Percentiles rank a stretch among this genome's conserved stretches.
phyloP scores from a whole-genome alignment of 2,888 invertebrate genomes.

The Drepanosiphum platanoidis region DNA sequence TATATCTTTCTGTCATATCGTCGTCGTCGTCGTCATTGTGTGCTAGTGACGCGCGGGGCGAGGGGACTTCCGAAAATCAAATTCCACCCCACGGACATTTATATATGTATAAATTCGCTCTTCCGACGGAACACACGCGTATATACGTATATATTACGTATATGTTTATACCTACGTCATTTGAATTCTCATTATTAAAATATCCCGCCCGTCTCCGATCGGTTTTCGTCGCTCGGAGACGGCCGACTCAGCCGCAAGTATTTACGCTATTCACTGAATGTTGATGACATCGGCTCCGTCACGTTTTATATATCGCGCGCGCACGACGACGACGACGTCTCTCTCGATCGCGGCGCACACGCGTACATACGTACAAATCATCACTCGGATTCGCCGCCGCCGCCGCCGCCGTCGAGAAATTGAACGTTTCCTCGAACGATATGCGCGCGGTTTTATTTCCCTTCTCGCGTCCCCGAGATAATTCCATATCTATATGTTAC shows the following conservation, averaged over 20 bases:
- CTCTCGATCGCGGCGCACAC: neutral
- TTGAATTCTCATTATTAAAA: conserved; percentile 58
- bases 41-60: neutral
- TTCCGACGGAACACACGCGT: neutral
- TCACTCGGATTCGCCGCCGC: neutral
- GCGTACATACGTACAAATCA: neutral
- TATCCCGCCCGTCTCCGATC: conserved; percentile 32
- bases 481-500: no score
- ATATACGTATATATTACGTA: neutral
- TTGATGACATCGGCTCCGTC: conserved; percentile 29
- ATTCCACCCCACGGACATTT: conserved; percentile 37
- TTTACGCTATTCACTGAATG: conserved; percentile 55
- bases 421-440: conserved; percentile 10
- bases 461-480: no score
- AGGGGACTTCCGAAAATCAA: conserved; percentile 42
- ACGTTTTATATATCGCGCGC: no score
- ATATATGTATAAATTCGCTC: neutral
- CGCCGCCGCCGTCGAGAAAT: conserved; percentile 6
- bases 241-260: conserved; percentile 24
- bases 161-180: conserved; percentile 17
- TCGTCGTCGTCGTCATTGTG: neutral
- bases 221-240: conserved; percentile 9
- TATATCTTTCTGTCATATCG: conserved; percentile 1
- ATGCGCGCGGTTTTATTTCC: no score
- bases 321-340: neutral